Evolutionary conservation across 2,888 invertebrate genomes (phyloP), one percentile per base, ranked within the genome.

Genomic region (Chrysolina oricalcia): DNA sequence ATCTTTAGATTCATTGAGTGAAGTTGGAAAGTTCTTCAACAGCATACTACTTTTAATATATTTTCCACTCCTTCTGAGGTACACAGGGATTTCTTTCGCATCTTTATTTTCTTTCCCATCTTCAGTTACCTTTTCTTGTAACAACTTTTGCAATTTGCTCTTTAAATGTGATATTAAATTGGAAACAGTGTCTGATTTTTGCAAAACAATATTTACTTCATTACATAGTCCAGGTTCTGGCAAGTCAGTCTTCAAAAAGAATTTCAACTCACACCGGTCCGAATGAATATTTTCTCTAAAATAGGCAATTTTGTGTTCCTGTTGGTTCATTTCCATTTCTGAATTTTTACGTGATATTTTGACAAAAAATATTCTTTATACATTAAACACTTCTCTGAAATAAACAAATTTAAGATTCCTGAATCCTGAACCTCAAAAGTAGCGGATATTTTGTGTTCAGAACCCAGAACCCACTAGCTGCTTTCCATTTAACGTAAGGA

Each of bases 131-230:
- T 69, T 72, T 40, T 53, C 62, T 17, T 76, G n/a, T 9, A 80
- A 56, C 1, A 74, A 50, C 27, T 78, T 74, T n/a, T 70, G 48
- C 10, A 82, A 56, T 70, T 81, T 79, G 41, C 81, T 78, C 23
- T 70, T 66, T 17, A 76, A 79, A 68, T 79, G 80, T 46, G 78
- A 65, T 19, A 80, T 50, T n/a, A 82, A 65, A 4, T 77, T 77
- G 15, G 63, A 72, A 27, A 82, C 74, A 9, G 70, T 78, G 46
- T 81, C 82, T 10, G 77, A 74, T 15, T 17, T 63, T 64, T 73
- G 64, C 0, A 80, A 56, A 11, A 78, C 75, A 23, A 80, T 76
- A 21, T 73, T 64, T n/a, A 82, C 72, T 72, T 80, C 78, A 48
- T 78, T 73, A 48, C 75, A 43, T 10, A 80, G 1, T 70, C 19